These are phyloP conservation scores for Galaxias olidus DNA, from an alignment of 2,797 vertebrate species.

Conservation along the genomic window DNA sequence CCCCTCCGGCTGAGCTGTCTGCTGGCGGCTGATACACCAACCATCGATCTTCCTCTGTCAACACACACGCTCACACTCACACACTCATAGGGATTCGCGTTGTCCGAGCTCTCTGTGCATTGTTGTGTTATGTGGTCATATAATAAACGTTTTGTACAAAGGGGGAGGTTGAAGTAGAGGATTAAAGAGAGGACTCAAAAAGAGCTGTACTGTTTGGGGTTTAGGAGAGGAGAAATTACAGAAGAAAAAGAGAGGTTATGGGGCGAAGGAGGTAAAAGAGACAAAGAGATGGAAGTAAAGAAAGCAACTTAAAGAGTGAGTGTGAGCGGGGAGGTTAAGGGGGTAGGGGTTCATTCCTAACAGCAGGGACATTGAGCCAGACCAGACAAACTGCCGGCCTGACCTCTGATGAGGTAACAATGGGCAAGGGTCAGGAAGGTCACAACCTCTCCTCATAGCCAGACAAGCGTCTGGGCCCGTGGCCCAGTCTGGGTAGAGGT, in stretches of 20 bases:
- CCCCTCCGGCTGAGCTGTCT: conserved; percentile 72
- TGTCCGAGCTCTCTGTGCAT: background rate
- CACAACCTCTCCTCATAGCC: too few relatives aligned
- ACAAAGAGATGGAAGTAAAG: too few relatives aligned
- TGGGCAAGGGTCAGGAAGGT: conserved; percentile 53
- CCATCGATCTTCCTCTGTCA: conserved; percentile 75
- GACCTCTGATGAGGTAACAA: conserved; percentile 74
- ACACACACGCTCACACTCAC: conserved; percentile 35
- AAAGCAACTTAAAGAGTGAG: too few relatives aligned
- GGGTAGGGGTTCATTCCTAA: conserved; percentile 61
- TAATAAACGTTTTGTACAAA: too few relatives aligned
- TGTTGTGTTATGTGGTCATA: too few relatives aligned
- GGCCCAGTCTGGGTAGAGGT: too few relatives aligned
- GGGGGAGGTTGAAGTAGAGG: too few relatives aligned
- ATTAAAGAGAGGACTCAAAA: too few relatives aligned
- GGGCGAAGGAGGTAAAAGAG: too few relatives aligned
- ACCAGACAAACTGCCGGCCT: conserved; percentile 69
- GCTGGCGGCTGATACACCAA: conserved; percentile 69
- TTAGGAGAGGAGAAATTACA: too few relatives aligned
- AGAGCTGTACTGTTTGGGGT: too few relatives aligned
- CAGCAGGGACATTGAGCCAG: conserved; percentile 65
- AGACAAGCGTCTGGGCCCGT: conserved; percentile 57
- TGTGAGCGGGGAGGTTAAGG: conserved; percentile 18
- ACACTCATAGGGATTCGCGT: background rate
- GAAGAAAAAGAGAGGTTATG: too few relatives aligned